Conservation (phyloP, 1,140 invertebrate species). For the Agrypnia vestita region DNA sequence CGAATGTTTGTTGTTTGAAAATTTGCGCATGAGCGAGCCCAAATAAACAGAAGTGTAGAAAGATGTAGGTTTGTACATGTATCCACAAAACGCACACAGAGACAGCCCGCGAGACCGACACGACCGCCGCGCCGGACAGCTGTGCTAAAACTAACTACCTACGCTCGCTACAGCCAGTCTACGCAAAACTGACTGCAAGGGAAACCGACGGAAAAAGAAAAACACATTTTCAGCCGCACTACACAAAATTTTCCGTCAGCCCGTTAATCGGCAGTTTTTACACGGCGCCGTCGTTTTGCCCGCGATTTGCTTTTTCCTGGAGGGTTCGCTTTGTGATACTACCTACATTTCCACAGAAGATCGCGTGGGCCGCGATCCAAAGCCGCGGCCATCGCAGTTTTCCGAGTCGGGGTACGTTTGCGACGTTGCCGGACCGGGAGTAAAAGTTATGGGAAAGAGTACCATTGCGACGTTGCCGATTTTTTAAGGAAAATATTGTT, state of each 20-base stretch:
- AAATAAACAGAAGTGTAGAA: conserved; percentile 19
- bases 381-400: conserved; percentile 27
- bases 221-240: not conserved
- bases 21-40: conserved; percentile 36
- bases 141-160: conserved; percentile 31
- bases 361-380: conserved; percentile 39
- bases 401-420: conserved; percentile 34
- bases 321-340: conserved; percentile 35
- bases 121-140: conserved; percentile 20
- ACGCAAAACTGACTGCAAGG: not conserved
- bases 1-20: conserved; percentile 38
- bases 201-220: not conserved
- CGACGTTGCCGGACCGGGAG: conserved; percentile 22
- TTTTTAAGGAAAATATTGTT: not conserved
- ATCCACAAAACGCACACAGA: no score
- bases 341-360: conserved; percentile 34
- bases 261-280: not conserved
- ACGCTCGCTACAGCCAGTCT: not conserved
- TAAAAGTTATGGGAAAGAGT: conserved; percentile 33
- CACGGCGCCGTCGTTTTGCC: conserved; percentile 3
- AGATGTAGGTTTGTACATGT: no score
- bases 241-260: no score
- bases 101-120: conserved; percentile 2
- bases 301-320: not conserved
- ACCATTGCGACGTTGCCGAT: conserved; percentile 35